Percentiles rank a stretch among this genome's conserved stretches.
phyloP scores from a whole-genome alignment of 2,797 vertebrate species.

The Pagetopsis macropterus region DNA sequence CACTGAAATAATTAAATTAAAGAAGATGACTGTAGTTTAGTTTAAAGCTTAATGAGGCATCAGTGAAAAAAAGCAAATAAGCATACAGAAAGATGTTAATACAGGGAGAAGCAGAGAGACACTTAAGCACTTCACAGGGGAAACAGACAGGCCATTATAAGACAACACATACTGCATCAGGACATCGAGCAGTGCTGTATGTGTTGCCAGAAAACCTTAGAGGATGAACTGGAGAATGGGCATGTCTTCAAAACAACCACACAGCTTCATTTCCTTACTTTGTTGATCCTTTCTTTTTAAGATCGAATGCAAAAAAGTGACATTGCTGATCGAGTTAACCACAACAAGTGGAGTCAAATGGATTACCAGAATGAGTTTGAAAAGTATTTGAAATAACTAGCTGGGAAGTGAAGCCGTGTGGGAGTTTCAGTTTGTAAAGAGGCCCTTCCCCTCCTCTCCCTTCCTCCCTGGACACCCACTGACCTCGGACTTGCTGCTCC shows the following conservation, averaged over 20 bases:
- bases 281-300: not conserved
- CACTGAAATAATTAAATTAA: constrained; percentile 31
- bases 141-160: constrained; percentile 66
- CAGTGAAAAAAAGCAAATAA: constrained; percentile 30
- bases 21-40: constrained; percentile 10
- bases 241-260: constrained; percentile 66
- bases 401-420: constrained; percentile 63
- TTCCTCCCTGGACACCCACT: constrained; percentile 86
- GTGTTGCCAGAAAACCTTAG: constrained; percentile 53
- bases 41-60: constrained; percentile 31
- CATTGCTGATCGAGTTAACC: not conserved
- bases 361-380: not conserved
- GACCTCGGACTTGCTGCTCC: constrained; percentile 99
- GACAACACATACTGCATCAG: constrained; percentile 61
- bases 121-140: constrained; percentile 56
- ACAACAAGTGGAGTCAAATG: not conserved
- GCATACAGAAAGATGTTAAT: constrained; percentile 54
- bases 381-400: constrained; percentile 2
- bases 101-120: constrained; percentile 48
- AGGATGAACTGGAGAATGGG: constrained; percentile 64
- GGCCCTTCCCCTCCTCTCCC: constrained; percentile 70
- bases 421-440: constrained; percentile 58
- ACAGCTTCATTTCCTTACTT: constrained; percentile 61
- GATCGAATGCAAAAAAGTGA: not conserved
- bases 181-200: constrained; percentile 60